These are phyloP conservation scores for Lochmaea crataegi DNA, from an alignment of 2,888 invertebrate species.

Conservation along the genomic window DNA sequence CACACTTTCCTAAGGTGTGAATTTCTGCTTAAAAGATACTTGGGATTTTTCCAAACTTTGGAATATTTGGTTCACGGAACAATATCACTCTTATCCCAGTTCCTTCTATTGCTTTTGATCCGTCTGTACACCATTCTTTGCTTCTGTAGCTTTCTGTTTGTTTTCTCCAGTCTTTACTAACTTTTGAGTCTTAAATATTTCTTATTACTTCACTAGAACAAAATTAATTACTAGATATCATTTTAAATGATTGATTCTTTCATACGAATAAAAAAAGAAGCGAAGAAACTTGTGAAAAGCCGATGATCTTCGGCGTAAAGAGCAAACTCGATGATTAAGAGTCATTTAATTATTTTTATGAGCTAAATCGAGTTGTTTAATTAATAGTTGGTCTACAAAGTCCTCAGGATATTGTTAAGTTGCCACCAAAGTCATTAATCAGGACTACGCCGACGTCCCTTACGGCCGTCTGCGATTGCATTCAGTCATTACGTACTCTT, in stretches of 20 bases:
- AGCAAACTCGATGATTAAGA: conserved; percentile 54
- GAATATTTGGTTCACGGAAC: too few relatives aligned
- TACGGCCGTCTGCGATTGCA: conserved; percentile 50
- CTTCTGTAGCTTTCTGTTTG: too few relatives aligned
- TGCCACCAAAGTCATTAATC: conserved; percentile 60
- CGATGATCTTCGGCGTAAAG: conserved; percentile 35
- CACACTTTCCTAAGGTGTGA: too few relatives aligned
- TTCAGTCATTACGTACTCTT: conserved; percentile 56
- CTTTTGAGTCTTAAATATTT: background rate
- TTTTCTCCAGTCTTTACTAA: background rate
- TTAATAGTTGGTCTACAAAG: conserved; percentile 57
- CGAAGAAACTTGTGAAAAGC: conserved; percentile 36
- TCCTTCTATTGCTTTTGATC: too few relatives aligned
- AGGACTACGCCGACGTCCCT: conserved; percentile 55
- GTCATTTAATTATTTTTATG: conserved; percentile 60
- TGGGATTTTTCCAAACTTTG: too few relatives aligned
- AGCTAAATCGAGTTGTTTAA: conserved; percentile 58
- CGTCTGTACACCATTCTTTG: too few relatives aligned
- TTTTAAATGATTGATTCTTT: conserved; percentile 31
- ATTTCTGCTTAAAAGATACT: too few relatives aligned
- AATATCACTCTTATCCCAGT: too few relatives aligned
- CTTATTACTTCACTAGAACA: background rate
- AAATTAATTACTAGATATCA: conserved; percentile 23
- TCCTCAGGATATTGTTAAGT: conserved; percentile 59
- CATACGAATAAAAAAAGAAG: background rate